Evolutionary conservation across 1,140 invertebrate species (phyloP).

Genomic region (Magallana gigas): DNA sequence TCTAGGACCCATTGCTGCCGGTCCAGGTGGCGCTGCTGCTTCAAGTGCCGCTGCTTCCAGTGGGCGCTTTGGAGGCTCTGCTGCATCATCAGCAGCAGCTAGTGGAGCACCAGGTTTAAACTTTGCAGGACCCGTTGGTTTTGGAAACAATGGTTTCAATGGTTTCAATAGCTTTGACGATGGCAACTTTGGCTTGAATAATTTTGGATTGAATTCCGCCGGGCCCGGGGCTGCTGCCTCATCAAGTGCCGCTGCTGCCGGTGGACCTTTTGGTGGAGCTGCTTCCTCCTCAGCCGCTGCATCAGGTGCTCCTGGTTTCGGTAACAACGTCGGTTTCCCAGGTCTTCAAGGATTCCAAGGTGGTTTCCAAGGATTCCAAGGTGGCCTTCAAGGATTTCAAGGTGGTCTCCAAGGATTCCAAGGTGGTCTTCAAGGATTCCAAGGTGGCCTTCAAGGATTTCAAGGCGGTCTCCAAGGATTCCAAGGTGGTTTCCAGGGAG

Average conservation of each 20-base stretch:
- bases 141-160: neutral
- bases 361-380: neutral
- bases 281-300: slow-evolving; percentile 11
- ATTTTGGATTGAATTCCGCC: neutral
- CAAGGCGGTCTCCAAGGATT: neutral
- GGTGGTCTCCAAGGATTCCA: neutral
- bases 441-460: neutral
- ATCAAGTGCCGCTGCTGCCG: neutral
- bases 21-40: neutral
- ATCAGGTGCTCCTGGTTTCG: neutral
- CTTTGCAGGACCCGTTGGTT: neutral
- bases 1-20: neutral
- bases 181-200: neutral
- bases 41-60: neutral
- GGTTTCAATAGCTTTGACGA: neutral
- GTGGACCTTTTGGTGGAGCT: neutral
- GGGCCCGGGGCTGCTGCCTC: neutral
- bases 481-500: too few relatives aligned
- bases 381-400: too few relatives aligned
- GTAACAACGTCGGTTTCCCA: neutral
- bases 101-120: neutral
- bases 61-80: neutral
- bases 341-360: neutral
- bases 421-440: neutral
- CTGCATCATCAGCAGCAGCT: neutral